A percentile compares a stretch with the other conserved stretches of the same genome.
phyloP scores from a whole-genome alignment of 2,888 invertebrate genomes.

The Seira ritae region DNA sequence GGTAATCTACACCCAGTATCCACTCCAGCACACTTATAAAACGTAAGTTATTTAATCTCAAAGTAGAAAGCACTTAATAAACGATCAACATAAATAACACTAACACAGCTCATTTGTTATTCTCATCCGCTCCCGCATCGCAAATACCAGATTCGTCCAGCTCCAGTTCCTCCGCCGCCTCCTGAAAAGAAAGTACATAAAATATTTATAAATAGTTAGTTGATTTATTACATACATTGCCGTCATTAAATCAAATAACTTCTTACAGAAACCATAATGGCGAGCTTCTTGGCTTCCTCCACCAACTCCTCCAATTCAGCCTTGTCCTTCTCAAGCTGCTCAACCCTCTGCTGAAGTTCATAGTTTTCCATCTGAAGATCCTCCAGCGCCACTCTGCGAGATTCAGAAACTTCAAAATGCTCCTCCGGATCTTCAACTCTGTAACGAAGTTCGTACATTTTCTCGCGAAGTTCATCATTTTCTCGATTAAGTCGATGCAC shows the following conservation, averaged over 20 bases:
- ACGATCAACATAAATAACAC: no score
- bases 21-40: no score
- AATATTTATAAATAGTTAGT: not conserved
- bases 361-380: conserved; percentile 30
- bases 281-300: conserved; percentile 27
- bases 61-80: no score
- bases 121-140: not conserved
- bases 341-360: conserved; percentile 30
- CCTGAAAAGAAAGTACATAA: conserved; percentile 8
- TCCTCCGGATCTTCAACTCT: no score
- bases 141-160: conserved; percentile 33
- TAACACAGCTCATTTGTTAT: no score
- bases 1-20: no score
- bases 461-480: conserved; percentile 33
- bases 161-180: conserved; percentile 7
- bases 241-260: not conserved
- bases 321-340: conserved; percentile 30
- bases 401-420: no score
- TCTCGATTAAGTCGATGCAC: no score
- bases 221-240: not conserved
- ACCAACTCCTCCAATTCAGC: conserved; percentile 31
- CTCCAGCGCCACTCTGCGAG: conserved; percentile 30
- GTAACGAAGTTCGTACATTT: conserved; percentile 24
- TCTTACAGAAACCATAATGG: conserved; percentile 26
- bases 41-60: no score